A percentile compares a stretch with the other conserved stretches of the same genome.
Conservation (phyloP, 2,797 vertebrate genomes). For the Pelodytes ibericus region DNA sequence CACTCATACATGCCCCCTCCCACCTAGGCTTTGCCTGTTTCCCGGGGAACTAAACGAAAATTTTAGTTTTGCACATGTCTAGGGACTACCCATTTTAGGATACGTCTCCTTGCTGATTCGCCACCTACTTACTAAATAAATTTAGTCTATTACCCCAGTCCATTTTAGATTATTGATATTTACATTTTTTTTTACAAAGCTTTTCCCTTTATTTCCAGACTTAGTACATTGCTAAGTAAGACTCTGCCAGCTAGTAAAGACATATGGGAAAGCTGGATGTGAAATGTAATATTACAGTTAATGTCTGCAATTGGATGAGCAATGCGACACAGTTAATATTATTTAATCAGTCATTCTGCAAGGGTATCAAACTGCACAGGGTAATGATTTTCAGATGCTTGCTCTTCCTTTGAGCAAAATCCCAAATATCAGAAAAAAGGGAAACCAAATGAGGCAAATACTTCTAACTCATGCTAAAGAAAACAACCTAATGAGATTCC, state of each 20-base stretch:
- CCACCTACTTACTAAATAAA: no score
- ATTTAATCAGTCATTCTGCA: not conserved
- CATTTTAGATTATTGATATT: no score
- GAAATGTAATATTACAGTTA: not conserved
- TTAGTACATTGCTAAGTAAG: not conserved
- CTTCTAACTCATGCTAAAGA: slow-evolving; percentile 5
- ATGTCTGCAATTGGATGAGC: not conserved
- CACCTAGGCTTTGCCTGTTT: no score
- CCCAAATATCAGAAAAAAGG: slow-evolving; percentile 1
- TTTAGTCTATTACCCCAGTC: no score
- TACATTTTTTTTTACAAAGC: no score
- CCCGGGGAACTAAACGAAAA: no score
- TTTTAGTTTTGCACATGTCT: no score
- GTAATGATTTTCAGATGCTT: not conserved
- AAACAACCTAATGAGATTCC: slow-evolving; percentile 1
- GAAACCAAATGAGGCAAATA: not conserved
- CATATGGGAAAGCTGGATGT: not conserved
- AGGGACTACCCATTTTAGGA: no score
- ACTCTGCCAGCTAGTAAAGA: no score
- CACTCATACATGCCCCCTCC: no score
- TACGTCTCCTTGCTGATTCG: no score
- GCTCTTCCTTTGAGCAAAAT: not conserved
- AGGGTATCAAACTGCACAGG: not conserved
- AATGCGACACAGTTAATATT: not conserved
- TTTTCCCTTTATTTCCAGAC: no score